These are phyloP conservation scores for Hirudinaria manillensis DNA, from an alignment of 2,888 invertebrate species.

Conservation along the genomic window DNA sequence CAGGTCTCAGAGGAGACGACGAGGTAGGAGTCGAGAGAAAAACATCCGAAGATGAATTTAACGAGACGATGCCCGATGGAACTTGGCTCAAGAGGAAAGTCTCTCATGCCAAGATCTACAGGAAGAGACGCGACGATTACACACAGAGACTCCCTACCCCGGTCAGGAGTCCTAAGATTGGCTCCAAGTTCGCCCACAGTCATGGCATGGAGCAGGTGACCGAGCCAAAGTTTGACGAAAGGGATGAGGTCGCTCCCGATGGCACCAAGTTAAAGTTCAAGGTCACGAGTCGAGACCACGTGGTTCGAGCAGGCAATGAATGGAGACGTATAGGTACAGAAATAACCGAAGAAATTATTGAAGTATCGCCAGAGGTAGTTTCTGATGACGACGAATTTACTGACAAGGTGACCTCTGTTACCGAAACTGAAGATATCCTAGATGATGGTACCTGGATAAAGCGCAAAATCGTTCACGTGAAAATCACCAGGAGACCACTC, in stretches of 20 bases:
- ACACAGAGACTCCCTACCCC: not conserved
- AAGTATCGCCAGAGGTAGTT: not conserved
- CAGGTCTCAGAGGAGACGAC: conserved; percentile 3
- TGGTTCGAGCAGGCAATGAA: not conserved
- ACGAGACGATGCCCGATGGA: conserved; percentile 14
- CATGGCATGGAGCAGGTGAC: not conserved
- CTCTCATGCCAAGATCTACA: conserved; percentile 12
- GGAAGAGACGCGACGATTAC: not conserved
- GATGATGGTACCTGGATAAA: conserved; percentile 37
- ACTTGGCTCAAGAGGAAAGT: conserved; percentile 26
- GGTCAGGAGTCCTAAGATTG: not conserved
- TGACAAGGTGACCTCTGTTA: conserved; percentile 24
- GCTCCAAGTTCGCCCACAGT: not conserved
- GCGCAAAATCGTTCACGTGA: not conserved
- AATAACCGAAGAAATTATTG: not conserved
- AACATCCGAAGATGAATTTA: conserved; percentile 8
- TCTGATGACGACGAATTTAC: conserved; percentile 21
- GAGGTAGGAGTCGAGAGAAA: conserved; percentile 18
- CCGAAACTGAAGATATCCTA: conserved; percentile 36
- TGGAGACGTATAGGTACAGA: not conserved
- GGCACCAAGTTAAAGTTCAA: conserved; percentile 15
- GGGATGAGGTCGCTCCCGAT: conserved; percentile 4
- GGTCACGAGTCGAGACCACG: conserved; percentile 10
- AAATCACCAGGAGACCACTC: not conserved
- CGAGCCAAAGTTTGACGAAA: conserved; percentile 6